Evolutionary conservation across 2,797 vertebrate species (phyloP).

Genomic region (Smutsia gigantea): DNA sequence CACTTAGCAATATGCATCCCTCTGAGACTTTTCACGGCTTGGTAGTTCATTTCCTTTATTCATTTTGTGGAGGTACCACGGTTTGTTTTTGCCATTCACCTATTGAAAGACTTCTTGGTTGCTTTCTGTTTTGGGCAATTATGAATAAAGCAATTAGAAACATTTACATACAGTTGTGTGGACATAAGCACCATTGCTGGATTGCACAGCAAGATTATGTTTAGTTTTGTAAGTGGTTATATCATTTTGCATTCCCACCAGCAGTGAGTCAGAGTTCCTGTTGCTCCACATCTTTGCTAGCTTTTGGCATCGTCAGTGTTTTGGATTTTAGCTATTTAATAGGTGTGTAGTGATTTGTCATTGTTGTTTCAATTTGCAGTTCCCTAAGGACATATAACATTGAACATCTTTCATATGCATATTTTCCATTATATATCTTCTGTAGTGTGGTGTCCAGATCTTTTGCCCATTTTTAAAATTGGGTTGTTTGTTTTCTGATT

Average conservation of each 20-base stretch:
- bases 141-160: background rate
- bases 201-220: background rate
- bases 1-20: background rate
- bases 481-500: background rate
- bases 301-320: background rate
- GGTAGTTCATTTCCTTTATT: slow-evolving; percentile 17
- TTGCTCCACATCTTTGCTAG: background rate
- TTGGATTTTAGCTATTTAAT: background rate
- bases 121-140: background rate
- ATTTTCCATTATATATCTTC: background rate
- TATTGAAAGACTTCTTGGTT: background rate
- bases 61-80: background rate
- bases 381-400: background rate
- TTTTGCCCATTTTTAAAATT: background rate
- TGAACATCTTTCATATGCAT: background rate
- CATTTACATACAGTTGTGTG: background rate
- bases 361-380: background rate
- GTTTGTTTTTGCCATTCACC: background rate
- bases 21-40: background rate
- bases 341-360: background rate
- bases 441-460: background rate
- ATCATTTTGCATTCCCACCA: background rate
- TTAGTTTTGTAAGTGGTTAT: background rate
- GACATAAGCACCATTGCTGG: background rate
- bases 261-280: background rate